These are phyloP conservation scores for Pogonocichla stellata DNA, from an alignment of 2,113 vertebrate species.

Conservation along the genomic window DNA sequence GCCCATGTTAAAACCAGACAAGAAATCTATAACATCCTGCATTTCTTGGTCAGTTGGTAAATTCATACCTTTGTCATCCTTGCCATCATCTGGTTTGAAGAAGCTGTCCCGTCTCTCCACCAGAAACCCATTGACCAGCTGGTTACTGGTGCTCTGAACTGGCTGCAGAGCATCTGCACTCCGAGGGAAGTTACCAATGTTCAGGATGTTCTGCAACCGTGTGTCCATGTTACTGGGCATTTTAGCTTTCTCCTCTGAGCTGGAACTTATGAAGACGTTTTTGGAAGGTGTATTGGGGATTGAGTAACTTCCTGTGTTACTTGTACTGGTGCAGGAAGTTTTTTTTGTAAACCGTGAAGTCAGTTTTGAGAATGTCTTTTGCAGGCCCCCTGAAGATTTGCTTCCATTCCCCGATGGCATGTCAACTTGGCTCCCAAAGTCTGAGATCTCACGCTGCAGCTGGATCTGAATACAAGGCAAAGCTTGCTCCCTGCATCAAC, in stretches of 20 bases:
- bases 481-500: constrained; percentile 85
- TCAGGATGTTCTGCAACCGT: constrained; percentile 86
- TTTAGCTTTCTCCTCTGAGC: constrained; percentile 88
- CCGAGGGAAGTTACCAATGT: constrained; percentile 81
- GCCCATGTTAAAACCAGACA: constrained; percentile 98
- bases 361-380: constrained; percentile 96
- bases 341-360: constrained; percentile 98
- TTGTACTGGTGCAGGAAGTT: constrained; percentile 82
- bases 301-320: constrained; percentile 85
- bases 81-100: constrained; percentile 70
- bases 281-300: constrained; percentile 91
- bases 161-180: constrained; percentile 73
- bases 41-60: constrained; percentile 98
- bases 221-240: constrained; percentile 73
- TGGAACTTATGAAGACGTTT: constrained; percentile 78
- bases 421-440: constrained; percentile 83
- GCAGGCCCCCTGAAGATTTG: constrained; percentile 90
- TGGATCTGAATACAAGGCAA: constrained; percentile 97
- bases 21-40: constrained; percentile 99
- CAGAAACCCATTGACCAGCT: constrained; percentile 82
- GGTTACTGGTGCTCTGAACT: constrained; percentile 64
- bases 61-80: constrained; percentile 95
- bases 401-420: constrained; percentile 84
- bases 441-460: constrained; percentile 87
- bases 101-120: constrained; percentile 71